Evolutionary conservation across 2,797 vertebrate species (phyloP), one percentile per base, ranked within the genome.

Genomic region (Tangara arthus): DNA sequence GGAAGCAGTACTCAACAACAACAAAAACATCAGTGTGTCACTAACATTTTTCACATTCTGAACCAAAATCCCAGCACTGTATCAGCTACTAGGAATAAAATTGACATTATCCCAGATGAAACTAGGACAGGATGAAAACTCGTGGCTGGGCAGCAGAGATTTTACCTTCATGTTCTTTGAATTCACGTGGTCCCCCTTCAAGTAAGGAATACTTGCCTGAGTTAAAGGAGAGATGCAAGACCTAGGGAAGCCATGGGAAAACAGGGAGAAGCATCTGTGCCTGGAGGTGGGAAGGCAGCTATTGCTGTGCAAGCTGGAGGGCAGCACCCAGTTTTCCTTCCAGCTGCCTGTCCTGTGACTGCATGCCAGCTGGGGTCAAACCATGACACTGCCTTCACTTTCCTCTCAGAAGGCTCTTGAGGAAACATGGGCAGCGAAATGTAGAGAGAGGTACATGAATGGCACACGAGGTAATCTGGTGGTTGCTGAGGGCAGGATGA

Each of bases 381-480:
- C 28, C 44, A 23, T 3, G 10, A 7, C 52, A 32, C n/a, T 57
- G 37, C 52, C 22, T 56, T 60, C 19, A 4, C 15, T 41, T 18
- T 35, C 66, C 21, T 60, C 42, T 28, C 44, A 64, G 56, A 46
- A 50, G 23, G 4, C 37, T 59, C 41, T 44, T 41, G 41, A 56
- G 41, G 37, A 89, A 89, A 70, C 17, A 17, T 0, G 3, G 24
- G 23, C 37, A 84, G 19, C 0, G 0, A 91, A 71, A 79, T 1
- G 5, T 8, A 77, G 73, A 60, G 37, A 32, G 37, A 75, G 28
- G 26, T 30, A 30, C 46, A 28, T 3, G 4, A n/a, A 39, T 26
- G 30, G 22, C 35, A 24, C 41, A 10, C 23, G 32, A 49, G 26
- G 71, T 69, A 11, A 13, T 81, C 46, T 2, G 0, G 26, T 37